Conservation (phyloP, 2,797 vertebrate genomes). For the Dermochelys coriacea region DNA sequence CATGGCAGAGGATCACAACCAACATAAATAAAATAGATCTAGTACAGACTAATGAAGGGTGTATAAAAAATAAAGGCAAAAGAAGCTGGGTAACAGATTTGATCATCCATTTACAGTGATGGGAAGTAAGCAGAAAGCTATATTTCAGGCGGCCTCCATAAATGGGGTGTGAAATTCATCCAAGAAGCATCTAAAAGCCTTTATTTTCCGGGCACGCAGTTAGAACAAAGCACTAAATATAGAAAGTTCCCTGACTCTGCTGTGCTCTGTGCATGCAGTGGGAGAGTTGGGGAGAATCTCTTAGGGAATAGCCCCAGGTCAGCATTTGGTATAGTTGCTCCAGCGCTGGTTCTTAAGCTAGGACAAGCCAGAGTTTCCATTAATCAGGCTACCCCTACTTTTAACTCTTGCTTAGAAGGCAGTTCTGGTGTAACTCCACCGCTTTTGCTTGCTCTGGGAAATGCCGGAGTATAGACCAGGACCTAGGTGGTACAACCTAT, state of each 20-base stretch:
- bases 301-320: not conserved
- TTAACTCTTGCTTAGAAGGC: not conserved
- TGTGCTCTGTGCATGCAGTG: not conserved
- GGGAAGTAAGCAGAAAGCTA: not conserved
- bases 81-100: conserved; percentile 8
- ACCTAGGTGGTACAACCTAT: not conserved
- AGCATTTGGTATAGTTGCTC: not conserved
- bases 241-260: not conserved
- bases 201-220: not conserved
- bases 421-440: not conserved
- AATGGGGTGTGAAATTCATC: not conserved
- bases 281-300: not conserved
- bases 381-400: not conserved
- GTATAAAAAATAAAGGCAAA: not conserved
- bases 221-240: not conserved
- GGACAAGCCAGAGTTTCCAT: not conserved
- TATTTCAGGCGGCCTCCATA: not conserved
- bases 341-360: not conserved
- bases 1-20: not conserved
- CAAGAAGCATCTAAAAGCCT: not conserved
- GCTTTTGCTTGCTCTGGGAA: not conserved
- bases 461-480: not conserved
- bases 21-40: not conserved
- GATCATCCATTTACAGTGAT: not conserved
- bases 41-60: not conserved